Percentiles rank a stretch among this genome's conserved stretches.
These are phyloP conservation scores for Hoplodrina blanda DNA, from an alignment of 2,888 invertebrate genomes.

Conservation along the genomic window DNA sequence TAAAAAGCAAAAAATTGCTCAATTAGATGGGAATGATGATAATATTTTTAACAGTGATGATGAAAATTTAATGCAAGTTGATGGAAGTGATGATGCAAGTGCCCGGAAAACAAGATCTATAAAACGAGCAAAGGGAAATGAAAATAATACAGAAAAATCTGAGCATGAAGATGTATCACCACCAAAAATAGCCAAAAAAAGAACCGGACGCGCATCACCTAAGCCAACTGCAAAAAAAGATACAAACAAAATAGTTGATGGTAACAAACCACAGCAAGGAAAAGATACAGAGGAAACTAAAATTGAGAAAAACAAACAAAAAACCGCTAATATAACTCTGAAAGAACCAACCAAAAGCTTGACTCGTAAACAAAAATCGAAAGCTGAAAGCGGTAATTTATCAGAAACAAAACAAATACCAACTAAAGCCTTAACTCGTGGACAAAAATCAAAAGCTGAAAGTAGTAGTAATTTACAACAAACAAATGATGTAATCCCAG, in stretches of 20 bases:
- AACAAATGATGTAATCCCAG: conserved; percentile 40
- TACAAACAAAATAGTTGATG: conserved; percentile 15
- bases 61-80: conserved; percentile 71
- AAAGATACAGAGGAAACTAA: conserved; percentile 21
- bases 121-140: conserved; percentile 68
- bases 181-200: conserved; percentile 77
- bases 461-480: conserved; percentile 19
- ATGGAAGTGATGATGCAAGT: conserved; percentile 69
- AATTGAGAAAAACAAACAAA: conserved; percentile 18
- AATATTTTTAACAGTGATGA: conserved; percentile 60
- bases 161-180: conserved; percentile 77
- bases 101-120: conserved; percentile 69
- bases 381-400: conserved; percentile 20
- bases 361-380: conserved; percentile 26
- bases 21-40: conserved; percentile 89
- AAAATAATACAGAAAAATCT: conserved; percentile 37
- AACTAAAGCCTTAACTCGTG: conserved; percentile 13
- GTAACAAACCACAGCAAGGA: conserved; percentile 24
- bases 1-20: conserved; percentile 81
- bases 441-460: conserved; percentile 37
- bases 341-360: conserved; percentile 26
- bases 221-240: conserved; percentile 33
- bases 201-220: conserved; percentile 21
- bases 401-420: conserved; percentile 43
- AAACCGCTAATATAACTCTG: conserved; percentile 4